These are phyloP conservation scores for Zeus faber DNA, from an alignment of 2,113 vertebrate genomes.

Conservation along the genomic window DNA sequence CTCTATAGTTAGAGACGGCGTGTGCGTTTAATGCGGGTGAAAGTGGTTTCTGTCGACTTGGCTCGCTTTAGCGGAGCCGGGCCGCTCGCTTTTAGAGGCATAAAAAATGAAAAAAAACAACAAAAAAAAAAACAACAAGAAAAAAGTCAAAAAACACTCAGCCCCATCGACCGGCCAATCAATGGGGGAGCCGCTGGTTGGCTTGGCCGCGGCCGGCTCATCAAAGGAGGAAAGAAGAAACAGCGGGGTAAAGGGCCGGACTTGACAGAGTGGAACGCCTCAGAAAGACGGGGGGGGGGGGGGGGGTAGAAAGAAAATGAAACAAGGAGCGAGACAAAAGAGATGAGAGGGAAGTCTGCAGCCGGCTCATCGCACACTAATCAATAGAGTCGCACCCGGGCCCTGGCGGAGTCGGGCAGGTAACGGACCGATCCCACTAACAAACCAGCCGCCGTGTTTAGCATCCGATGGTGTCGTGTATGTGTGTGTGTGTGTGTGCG, in stretches of 20 bases:
- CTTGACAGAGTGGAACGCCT: conserved; percentile 57
- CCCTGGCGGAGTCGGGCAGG: conserved; percentile 30
- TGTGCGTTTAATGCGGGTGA: too few relatives aligned
- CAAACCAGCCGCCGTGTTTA: conserved; percentile 4
- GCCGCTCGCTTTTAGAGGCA: too few relatives aligned
- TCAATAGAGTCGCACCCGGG: conserved; percentile 43
- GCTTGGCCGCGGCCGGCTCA: conserved; percentile 53
- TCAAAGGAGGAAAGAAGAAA: conserved; percentile 64
- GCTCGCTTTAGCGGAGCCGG: too few relatives aligned
- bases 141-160: conserved; percentile 59
- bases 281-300: conserved; percentile 52
- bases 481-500: conserved; percentile 8
- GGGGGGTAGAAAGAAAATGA: too few relatives aligned
- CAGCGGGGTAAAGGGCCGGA: conserved; percentile 45
- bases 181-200: conserved; percentile 59
- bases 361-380: conserved; percentile 42
- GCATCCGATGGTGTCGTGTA: conserved; percentile 14
- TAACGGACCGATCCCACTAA: conserved; percentile 26
- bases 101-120: conserved; percentile 14
- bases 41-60: too few relatives aligned
- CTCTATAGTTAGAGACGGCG: too few relatives aligned
- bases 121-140: neutral
- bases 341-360: conserved; percentile 41
- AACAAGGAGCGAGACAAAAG: neutral
- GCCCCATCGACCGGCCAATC: conserved; percentile 71